Base-by-base conservation (phyloP, 2,113 vertebrate species). In the Anser cygnoides region DNA sequence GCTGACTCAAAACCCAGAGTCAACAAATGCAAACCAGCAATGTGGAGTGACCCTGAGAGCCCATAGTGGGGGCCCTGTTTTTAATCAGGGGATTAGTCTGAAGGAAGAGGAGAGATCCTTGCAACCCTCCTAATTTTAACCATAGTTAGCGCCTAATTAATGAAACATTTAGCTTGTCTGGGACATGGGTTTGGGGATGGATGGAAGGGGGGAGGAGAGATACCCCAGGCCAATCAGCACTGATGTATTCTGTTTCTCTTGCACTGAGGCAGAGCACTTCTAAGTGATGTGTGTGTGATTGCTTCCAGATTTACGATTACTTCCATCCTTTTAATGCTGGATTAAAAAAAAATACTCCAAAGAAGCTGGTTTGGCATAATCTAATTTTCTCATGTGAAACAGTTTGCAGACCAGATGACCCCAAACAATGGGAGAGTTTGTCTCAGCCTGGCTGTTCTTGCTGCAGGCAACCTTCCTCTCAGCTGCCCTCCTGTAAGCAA, bases 301-400 rank as follows among this genome's bases (percentile, higher is more conserved):
- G 89, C 86, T 97, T 96, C 95, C 96, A 97, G 96, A 97, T 93
- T 96, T 77, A 92, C 3, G 22, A 89, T 92, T 95, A 80, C 88
- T 96, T 96, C 88, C 88, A 94, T 93, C 86, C 80, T 89, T 92
- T 76, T 79, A 94, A 89, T 67, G 86, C 74, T 63, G 84, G 63
- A 90, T 93, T 78, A 37, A 57, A 66, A 29, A 14, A 44, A 46
- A 73, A 9, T 19, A 44, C 79, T 95, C 93, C 80, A 62, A 95
- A 91, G 90, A 70, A 87, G 44, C 71, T 50, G 74, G 62, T 89
- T 94, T 87, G 92, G 71, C 77, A 70, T 93, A 96, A 96, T 94
- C 92, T 93, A 84, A 95, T 97, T 97, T 96, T 96, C 95, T 96
- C 96, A 96, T 93, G 92, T 96, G 93, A 97, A 97, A 94, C 66